A percentile compares a stretch with the other conserved stretches of the same genome.
These are phyloP conservation scores for Lycopodina hypogea DNA, from an alignment of 37 sponge, comb jelly and placozoan genomes.

Conservation along the genomic window DNA sequence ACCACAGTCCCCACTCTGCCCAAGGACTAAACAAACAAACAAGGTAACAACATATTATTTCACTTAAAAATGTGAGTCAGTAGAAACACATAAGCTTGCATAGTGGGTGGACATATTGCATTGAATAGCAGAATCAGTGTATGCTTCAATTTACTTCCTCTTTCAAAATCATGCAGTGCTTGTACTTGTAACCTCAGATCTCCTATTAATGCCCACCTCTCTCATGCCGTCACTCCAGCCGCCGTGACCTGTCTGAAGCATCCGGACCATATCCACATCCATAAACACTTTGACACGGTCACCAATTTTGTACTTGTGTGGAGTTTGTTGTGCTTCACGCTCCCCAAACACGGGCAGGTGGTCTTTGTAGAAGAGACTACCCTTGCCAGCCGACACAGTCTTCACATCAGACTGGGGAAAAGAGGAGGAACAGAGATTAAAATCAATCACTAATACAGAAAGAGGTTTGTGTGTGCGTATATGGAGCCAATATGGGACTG, in stretches of 20 bases:
- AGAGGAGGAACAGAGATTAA: background rate
- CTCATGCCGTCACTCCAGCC: constrained; percentile 83
- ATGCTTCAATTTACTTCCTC: no score
- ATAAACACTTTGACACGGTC: constrained; percentile 58
- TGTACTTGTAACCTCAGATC: no score
- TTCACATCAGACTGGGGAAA: constrained; percentile 70
- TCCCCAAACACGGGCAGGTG: constrained; percentile 83
- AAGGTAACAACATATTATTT: background rate
- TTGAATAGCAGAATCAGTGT: no score
- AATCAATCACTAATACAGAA: background rate
- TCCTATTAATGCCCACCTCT: constrained; percentile 75
- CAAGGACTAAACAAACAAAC: constrained; percentile 37
- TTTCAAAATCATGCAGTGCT: no score
- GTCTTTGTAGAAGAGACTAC: constrained; percentile 62
- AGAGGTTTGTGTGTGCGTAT: no score
- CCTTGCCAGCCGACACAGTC: constrained; percentile 67
- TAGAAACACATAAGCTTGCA: no score
- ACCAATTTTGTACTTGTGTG: constrained; percentile 36
- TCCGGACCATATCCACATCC: constrained; percentile 49
- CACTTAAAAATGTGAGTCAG: no score
- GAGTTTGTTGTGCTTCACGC: constrained; percentile 11
- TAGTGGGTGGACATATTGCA: no score
- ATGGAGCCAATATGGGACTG: no score
- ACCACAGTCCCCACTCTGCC: constrained; percentile 60
- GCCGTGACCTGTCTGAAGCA: constrained; percentile 72